phyloP scores from a whole-genome alignment of 2,888 invertebrate species.

The Byasa hedistus region DNA sequence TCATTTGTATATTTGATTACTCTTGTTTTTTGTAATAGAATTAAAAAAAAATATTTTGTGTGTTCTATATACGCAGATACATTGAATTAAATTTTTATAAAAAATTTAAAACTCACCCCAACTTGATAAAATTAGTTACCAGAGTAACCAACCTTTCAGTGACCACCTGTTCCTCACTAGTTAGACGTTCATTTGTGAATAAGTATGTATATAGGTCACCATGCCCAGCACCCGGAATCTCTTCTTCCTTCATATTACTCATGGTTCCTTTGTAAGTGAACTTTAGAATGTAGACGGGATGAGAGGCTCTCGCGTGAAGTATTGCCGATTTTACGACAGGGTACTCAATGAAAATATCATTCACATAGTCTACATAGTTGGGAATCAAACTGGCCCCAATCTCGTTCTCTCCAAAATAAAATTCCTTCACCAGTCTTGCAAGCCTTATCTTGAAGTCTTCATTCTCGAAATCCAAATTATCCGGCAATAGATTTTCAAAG shows the following conservation, averaged over 20 bases:
- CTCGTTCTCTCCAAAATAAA: constrained; percentile 52
- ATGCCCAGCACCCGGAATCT: constrained; percentile 29
- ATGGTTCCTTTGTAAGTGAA: constrained; percentile 35
- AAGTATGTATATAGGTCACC: constrained; percentile 50
- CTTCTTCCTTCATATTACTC: constrained; percentile 25
- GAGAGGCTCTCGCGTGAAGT: constrained; percentile 49
- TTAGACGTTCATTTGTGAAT: constrained; percentile 38
- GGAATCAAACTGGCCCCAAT: constrained; percentile 35
- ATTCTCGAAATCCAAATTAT: constrained; percentile 53
- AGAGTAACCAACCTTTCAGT: constrained; percentile 47
- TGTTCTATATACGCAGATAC: no score
- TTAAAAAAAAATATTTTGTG: no score
- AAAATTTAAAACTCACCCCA: constrained; percentile 52
- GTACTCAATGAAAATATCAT: constrained; percentile 58
- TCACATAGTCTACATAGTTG: constrained; percentile 54
- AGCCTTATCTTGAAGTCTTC: constrained; percentile 44
- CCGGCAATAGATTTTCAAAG: constrained; percentile 58
- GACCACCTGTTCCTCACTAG: constrained; percentile 39
- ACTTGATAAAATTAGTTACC: constrained; percentile 58
- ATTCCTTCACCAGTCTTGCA: constrained; percentile 54
- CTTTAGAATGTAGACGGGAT: constrained; percentile 60
- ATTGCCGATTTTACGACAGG: constrained; percentile 57
- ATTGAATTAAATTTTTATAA: no score
- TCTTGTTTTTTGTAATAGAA: no score
- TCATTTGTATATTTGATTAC: no score